Conservation (phyloP, 1,140 invertebrate genomes). For the Nephila pilipes region DNA sequence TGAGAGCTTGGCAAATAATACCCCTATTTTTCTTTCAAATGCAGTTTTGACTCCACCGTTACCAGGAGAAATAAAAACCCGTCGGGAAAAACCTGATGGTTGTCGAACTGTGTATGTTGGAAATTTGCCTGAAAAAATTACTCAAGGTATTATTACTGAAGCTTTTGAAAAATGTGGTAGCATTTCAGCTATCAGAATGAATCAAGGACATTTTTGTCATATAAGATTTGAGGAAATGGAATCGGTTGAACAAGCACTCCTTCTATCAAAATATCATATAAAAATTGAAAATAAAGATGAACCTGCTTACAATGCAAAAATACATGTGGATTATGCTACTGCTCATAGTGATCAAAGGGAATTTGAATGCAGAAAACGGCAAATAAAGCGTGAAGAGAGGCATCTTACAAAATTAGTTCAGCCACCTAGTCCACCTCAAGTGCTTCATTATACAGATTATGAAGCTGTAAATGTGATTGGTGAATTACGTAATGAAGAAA, state of each 20-base stretch:
- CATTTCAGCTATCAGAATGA: too few relatives aligned
- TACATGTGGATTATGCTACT: constrained; percentile 97
- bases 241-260: too few relatives aligned
- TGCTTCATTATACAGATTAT: constrained; percentile 92
- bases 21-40: too few relatives aligned
- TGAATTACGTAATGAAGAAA: constrained; percentile 88
- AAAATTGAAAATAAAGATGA: too few relatives aligned
- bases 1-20: constrained; percentile 86
- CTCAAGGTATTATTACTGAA: too few relatives aligned
- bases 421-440: constrained; percentile 91
- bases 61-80: constrained; percentile 89
- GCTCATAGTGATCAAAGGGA: constrained; percentile 96
- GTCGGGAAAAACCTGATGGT: constrained; percentile 90
- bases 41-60: constrained; percentile 93
- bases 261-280: too few relatives aligned
- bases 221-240: too few relatives aligned
- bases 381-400: constrained; percentile 87
- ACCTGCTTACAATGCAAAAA: constrained; percentile 92
- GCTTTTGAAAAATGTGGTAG: too few relatives aligned
- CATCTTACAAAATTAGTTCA: too few relatives aligned
- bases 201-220: too few relatives aligned
- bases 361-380: constrained; percentile 86
- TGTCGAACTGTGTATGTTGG: constrained; percentile 97
- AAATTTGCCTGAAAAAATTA: constrained; percentile 96
- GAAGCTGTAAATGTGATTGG: constrained; percentile 90